phyloP scores from a whole-genome alignment of 2,797 vertebrate genomes.

The Notamacropus eugenii region DNA sequence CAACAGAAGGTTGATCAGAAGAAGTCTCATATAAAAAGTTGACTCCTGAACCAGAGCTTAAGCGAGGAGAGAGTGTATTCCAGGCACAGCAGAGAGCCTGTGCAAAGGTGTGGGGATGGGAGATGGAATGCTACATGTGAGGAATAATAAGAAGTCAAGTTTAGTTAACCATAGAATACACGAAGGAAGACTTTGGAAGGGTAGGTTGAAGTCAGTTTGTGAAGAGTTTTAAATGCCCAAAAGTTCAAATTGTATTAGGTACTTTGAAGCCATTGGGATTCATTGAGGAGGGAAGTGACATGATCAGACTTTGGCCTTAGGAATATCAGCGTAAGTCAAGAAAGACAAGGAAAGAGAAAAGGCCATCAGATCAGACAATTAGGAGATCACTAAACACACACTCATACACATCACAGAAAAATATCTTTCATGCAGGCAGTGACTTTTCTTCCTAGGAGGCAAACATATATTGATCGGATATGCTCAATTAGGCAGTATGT shows the following conservation, averaged over 20 bases:
- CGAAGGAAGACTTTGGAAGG: background rate
- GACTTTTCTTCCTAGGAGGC: background rate
- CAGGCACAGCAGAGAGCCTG: background rate
- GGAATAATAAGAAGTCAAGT: background rate
- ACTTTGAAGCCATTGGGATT: background rate
- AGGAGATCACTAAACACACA: background rate
- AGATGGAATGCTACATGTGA: background rate
- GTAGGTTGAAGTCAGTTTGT: background rate
- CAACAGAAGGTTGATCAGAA: background rate
- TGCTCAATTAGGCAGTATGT: background rate
- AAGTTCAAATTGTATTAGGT: background rate
- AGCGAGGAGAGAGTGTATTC: background rate
- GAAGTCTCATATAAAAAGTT: background rate
- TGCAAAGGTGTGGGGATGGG: background rate
- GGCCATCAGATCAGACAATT: background rate
- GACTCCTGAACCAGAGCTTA: background rate
- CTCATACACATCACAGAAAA: background rate
- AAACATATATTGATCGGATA: background rate
- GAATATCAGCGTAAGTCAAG: background rate
- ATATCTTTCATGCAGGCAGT: background rate
- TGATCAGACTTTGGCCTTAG: background rate
- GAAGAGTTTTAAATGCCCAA: background rate
- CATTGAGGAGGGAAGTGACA: background rate
- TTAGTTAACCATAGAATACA: background rate
- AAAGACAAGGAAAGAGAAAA: background rate